Percentiles rank a stretch among this genome's conserved stretches.
Evolutionary conservation across 2,888 invertebrate species (phyloP).

Genomic region (Hypolimnas misippus): DNA sequence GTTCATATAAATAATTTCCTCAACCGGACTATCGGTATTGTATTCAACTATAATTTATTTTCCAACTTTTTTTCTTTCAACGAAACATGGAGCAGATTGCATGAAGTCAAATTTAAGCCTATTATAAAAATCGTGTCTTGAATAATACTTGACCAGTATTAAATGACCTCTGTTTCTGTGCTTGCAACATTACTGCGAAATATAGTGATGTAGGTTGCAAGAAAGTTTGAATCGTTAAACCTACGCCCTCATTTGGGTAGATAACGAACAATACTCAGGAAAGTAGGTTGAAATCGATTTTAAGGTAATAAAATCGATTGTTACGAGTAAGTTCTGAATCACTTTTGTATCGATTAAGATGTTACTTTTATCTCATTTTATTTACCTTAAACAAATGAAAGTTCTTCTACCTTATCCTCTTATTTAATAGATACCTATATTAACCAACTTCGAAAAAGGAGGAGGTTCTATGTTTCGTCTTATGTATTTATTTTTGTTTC

Average conservation of each 20-base stretch:
- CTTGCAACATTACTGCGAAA: neutral
- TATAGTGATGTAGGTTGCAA: slow-evolving; percentile 46
- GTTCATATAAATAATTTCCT: neutral
- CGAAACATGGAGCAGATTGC: too few relatives aligned
- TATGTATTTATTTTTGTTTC: too few relatives aligned
- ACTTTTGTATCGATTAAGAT: neutral
- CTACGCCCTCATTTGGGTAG: slow-evolving; percentile 20
- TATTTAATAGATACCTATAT: too few relatives aligned
- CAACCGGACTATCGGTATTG: too few relatives aligned
- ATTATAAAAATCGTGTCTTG: neutral
- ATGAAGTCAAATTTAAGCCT: too few relatives aligned
- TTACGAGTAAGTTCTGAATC: neutral
- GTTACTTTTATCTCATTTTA: neutral
- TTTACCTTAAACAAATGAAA: too few relatives aligned
- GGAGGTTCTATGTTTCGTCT: too few relatives aligned
- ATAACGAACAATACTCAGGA: slow-evolving; percentile 11
- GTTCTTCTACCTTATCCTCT: too few relatives aligned
- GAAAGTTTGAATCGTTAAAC: slow-evolving; percentile 43
- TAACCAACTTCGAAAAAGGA: too few relatives aligned
- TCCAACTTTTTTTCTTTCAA: too few relatives aligned
- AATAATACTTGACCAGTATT: neutral
- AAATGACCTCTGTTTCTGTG: neutral
- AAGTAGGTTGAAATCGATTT: slow-evolving; percentile 8
- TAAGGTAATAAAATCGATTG: slow-evolving; percentile 5
- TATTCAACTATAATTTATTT: too few relatives aligned